Evolutionary conservation across 2,888 invertebrate species (phyloP).

Genomic region (Orthonevra nobilis): DNA sequence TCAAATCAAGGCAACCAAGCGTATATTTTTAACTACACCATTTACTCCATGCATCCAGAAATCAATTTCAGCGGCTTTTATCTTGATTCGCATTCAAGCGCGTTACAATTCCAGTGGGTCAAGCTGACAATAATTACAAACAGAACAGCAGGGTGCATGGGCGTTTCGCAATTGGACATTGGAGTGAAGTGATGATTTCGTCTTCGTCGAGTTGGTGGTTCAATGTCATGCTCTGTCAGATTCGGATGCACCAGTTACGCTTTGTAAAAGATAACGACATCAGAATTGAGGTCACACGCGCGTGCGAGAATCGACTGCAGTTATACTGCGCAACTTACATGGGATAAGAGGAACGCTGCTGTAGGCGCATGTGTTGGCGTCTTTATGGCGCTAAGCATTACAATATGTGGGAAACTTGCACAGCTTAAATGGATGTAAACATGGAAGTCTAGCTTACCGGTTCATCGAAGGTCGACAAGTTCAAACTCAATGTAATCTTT

Average conservation of each 20-base stretch:
- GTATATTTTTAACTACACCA: no score
- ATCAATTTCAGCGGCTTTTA: conserved; percentile 19
- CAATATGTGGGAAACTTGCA: no score
- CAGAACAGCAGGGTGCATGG: not conserved
- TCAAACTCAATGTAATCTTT: not conserved
- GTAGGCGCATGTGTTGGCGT: not conserved
- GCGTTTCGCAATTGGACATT: conserved; percentile 23
- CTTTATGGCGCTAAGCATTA: not conserved
- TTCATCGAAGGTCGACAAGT: not conserved
- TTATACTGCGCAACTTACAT: conserved; percentile 34
- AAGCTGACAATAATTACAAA: not conserved
- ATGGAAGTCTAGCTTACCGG: not conserved
- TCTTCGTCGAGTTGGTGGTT: conserved; percentile 32
- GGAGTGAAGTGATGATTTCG: not conserved
- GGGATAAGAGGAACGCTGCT: not conserved
- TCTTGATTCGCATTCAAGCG: not conserved
- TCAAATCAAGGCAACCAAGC: no score
- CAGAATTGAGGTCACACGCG: conserved; percentile 58
- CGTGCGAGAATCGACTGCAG: conserved; percentile 12
- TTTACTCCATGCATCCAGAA: not conserved
- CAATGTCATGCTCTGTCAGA: conserved; percentile 30
- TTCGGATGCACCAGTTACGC: conserved; percentile 33
- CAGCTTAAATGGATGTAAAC: not conserved
- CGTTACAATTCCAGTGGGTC: conserved; percentile 14
- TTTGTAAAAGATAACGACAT: conserved; percentile 15